Base-by-base conservation (phyloP, 2,113 vertebrate genomes). In the Crotalus tigris region DNA sequence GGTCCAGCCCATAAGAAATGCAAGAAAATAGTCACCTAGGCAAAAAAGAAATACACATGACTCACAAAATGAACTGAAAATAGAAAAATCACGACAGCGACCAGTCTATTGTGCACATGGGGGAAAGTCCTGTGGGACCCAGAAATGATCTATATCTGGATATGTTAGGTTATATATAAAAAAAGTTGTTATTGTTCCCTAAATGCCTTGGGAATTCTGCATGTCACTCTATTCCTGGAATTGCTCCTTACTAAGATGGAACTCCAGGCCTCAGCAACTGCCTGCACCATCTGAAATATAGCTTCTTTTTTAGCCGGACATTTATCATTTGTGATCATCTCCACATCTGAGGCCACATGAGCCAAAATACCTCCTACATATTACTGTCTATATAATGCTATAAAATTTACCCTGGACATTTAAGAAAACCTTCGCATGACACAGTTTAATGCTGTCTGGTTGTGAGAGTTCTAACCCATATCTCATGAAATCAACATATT, bases 1-100 rank as follows among this genome's bases (percentile, higher is more conserved):
- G 99, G 99, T 58, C 98, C 99, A 92, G 98, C 98, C 99, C 99
- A 99, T 91, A 99, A 95, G 94, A 97, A 99, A 96, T 99, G 99
- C 95, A 99, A 96, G 95, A 99, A 99, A 94, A 99, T 97, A 0
- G 99, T 99, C 39, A 99, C 98, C 99, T 99, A 95, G 3, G 91
- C 75, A 96, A 95, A 95, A 85, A 11, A 94, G 93, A 92, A 85
- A 17, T 13, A 4, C 3, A 59, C 13, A 7, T 49, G 53, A 91
- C 53, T 93, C 93, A 81, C 0, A 61, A 81, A 92, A 87, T 55
- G 21, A 81, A 29, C 4, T 94, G 93, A 93, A 64, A 64, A n/a
- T 86, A 86, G 89, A 33, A 59, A 44, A 54, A 9, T 88, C 39
- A 54, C 3, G 23, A 39, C 24, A 55, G 85, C 23, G 1, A 24